Evolutionary conservation across 2,113 vertebrate genomes (phyloP), one percentile per base, ranked within the genome.

Genomic region (Sphyrna mokarran): DNA sequence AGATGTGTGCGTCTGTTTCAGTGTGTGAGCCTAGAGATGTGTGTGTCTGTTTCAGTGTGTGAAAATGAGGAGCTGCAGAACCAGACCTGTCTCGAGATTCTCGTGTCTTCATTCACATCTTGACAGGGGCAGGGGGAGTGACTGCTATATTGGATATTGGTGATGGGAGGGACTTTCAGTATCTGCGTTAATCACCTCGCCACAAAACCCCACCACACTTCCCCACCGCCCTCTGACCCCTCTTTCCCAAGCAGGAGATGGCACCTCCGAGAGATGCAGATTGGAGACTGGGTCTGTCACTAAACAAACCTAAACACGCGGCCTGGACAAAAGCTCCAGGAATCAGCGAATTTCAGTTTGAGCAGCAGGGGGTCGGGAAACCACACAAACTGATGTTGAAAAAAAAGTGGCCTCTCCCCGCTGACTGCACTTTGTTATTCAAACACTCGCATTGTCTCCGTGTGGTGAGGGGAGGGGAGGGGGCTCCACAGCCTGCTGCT

Each of bases 181-280:
- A 33, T 29, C 76, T 43, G 66, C 7, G 68, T 1, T 95, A 96
- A 96, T 96, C 61, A 95, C 90, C 95, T 95, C 96, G 58, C 58
- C 66, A 2, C 43, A 54, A 54, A 54, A 54, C 43, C 0, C 86
- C 96, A 40, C 26, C 95, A 48, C 63, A 61, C 96, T 86, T 37
- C 86, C 70, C 29, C 66, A 68, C 14, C 14, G 3, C 66, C 16
- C 14, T 16, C 66, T 3, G 1, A 20, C 14, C 66, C 66, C 66
- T 14, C 66, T 16, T 63, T 2, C 72, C 18, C 22, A 70, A 48
- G 22, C 37, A 86, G 37, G 83, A 86, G 20, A n/a, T 16, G 76
- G 33, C 11, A 3, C 33, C 78, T 80, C n/a, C 13, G 37, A 37
- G n/a, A 14, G 78, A 37, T 37, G n/a, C 16, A 16, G 37, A 10